A percentile compares a stretch with the other conserved stretches of the same genome.
Evolutionary conservation across 2,797 vertebrate species (phyloP).

Genomic region (Ataeniobius toweri): DNA sequence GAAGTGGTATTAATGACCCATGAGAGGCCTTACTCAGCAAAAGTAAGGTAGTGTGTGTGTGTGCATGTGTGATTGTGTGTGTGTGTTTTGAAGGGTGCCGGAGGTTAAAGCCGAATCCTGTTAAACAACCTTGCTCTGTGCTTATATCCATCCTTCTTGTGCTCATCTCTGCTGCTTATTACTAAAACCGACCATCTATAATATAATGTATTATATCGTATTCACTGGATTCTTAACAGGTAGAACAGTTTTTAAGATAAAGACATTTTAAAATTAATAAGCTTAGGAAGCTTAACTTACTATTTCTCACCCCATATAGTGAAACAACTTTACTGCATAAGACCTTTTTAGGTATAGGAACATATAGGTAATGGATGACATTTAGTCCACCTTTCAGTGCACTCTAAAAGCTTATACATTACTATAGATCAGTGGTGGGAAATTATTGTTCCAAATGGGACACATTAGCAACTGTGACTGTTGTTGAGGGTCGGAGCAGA

Average conservation of each 20-base stretch:
- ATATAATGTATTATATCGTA: background rate
- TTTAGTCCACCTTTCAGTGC: background rate
- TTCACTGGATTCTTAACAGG: background rate
- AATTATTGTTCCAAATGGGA: background rate
- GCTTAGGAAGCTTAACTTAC: background rate
- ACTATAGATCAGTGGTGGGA: background rate
- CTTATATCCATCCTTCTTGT: background rate
- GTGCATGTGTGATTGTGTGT: background rate
- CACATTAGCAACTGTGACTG: background rate
- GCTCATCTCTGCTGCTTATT: background rate
- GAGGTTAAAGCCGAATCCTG: slow-evolving; percentile 2
- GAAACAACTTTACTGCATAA: background rate
- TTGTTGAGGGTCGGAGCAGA: background rate
- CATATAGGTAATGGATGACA: background rate
- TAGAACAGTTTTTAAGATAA: background rate
- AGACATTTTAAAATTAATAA: background rate
- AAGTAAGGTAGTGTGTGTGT: background rate
- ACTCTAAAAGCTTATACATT: background rate
- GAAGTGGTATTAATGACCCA: slow-evolving; percentile 10
- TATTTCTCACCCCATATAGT: background rate
- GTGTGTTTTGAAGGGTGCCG: background rate
- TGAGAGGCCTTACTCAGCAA: background rate
- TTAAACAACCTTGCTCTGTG: background rate
- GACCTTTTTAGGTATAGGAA: background rate
- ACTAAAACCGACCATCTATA: background rate